phyloP scores from a whole-genome alignment of 2,888 invertebrate species.

The Notodonta dromedarius region DNA sequence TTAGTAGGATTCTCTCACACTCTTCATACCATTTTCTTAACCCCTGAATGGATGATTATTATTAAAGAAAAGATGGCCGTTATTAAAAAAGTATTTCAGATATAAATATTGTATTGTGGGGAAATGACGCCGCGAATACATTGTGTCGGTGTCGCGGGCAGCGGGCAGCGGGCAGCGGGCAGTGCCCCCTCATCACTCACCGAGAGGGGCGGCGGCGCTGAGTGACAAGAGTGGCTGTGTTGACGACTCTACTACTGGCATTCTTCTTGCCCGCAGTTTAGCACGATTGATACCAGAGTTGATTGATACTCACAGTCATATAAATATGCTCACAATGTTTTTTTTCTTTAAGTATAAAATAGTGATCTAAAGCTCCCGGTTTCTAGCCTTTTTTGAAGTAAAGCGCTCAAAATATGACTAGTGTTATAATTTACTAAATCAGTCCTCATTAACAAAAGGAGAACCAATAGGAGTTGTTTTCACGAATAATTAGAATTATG shows the following conservation, averaged over 20 bases:
- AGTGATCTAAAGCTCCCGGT: too few relatives aligned
- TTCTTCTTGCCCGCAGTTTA: background rate
- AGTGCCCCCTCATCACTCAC: constrained; percentile 1
- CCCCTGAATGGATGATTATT: background rate
- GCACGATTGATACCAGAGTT: too few relatives aligned
- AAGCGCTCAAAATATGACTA: too few relatives aligned
- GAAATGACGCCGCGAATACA: background rate
- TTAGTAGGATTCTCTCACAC: background rate
- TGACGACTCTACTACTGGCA: background rate
- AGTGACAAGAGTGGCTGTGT: background rate
- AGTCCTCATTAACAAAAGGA: too few relatives aligned
- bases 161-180: background rate
- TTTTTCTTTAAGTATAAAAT: too few relatives aligned
- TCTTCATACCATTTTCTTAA: background rate
- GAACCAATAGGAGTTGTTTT: too few relatives aligned
- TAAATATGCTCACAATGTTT: too few relatives aligned
- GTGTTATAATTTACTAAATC: too few relatives aligned
- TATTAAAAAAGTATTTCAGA: background rate
- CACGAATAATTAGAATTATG: too few relatives aligned
- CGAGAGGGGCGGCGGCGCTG: background rate
- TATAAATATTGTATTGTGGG: constrained; percentile 5
- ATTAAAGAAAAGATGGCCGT: constrained; percentile 1
- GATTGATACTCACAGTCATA: background rate
- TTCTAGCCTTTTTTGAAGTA: background rate
- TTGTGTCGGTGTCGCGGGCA: background rate